These are phyloP conservation scores for Rhopalosiphum padi DNA, from an alignment of 1,140 invertebrate species.

Conservation along the genomic window DNA sequence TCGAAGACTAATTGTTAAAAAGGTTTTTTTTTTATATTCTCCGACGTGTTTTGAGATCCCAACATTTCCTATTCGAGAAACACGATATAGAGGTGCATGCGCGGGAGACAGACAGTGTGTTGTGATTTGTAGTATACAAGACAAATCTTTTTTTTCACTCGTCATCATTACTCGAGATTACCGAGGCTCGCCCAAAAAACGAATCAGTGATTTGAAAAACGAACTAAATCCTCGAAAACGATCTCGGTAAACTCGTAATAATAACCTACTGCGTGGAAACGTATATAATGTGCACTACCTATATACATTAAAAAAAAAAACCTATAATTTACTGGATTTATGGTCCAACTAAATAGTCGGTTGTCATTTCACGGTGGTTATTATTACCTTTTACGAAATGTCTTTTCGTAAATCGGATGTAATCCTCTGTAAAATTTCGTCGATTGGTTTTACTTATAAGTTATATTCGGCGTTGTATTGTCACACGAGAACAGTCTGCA, in stretches of 20 bases:
- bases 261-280: background rate
- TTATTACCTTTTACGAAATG: background rate
- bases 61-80: background rate
- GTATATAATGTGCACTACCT: background rate
- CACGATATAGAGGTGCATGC: background rate
- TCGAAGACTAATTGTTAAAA: slow-evolving; percentile 5
- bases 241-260: background rate
- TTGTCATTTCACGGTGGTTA: background rate
- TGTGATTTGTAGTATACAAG: background rate
- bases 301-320: background rate
- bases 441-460: background rate
- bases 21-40: background rate
- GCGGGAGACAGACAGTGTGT: background rate
- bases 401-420: background rate
- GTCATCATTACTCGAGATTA: background rate
- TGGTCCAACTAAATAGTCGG: background rate
- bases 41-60: background rate
- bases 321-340: slow-evolving; percentile 21
- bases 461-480: background rate
- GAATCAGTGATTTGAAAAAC: slow-evolving; percentile 17
- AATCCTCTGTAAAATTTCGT: background rate
- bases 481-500: background rate
- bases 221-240: background rate
- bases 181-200: background rate
- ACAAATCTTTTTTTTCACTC: background rate